Base-by-base conservation (phyloP, 2,797 vertebrate genomes). In the Antrozous pallidus region DNA sequence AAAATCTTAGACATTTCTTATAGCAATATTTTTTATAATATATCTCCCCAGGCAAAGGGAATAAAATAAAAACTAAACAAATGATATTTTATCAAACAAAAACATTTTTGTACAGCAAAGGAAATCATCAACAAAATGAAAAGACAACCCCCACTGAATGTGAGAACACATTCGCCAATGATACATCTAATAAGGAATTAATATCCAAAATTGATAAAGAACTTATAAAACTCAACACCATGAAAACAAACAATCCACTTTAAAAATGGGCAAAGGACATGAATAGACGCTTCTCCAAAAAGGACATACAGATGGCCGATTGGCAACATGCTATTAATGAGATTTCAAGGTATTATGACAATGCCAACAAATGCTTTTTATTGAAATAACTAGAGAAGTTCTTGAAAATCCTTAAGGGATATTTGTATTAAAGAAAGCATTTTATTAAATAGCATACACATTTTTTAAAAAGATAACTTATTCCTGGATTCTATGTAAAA, bases 331-430 rank as follows among this genome's bases (percentile, higher is more conserved):
- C n/a, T 84, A 54, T 18, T 31, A 73, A 84, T 84, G 3, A 42
- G 40, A 80, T 7, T 71, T 88, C 40, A 86, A 79, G 28, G 17
- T 84, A 18, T 80, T 61, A 54, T 75, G 67, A 75, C 38, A 84
- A 92, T 70, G 6, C 20, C 42, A 84, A 65, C 5, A 1, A 92
- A 78, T 8, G 56, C 6, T 61, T 90, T 90, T 67, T 58, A 70
- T 45, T 86, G 40, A 85, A 80, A 89, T 83, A 83, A 75, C 26
- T 56, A 92, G 90, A 56, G 47, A 93, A 74, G 12, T 54, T 83
- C 51, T 5, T 80, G 4, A 5, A 94, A 96, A 85, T 74, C 13
- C 11, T 9, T 45, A 77, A 36, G 69, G 3, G n/a, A 56, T 65
- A 74, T 74, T 83, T 86, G 51, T 28, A 88, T 79, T 36, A n/a